phyloP scores from a whole-genome alignment of 1,140 invertebrate genomes.

The Lycorma delicatula region DNA sequence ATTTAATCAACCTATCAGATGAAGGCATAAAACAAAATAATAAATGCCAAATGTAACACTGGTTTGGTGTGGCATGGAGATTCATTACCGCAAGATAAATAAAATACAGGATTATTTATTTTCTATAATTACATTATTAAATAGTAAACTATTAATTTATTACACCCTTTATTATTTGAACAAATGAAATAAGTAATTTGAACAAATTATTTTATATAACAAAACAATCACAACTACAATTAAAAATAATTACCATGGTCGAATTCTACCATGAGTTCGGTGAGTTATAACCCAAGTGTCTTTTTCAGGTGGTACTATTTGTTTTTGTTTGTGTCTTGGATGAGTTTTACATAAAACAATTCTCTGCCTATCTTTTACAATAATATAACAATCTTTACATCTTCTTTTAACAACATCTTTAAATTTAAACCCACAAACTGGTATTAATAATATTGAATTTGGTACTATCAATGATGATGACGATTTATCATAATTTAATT shows the following conservation, averaged over 20 bases:
- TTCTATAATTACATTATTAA: no score
- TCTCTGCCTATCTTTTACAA: conserved; percentile 52
- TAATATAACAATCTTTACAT: conserved; percentile 66
- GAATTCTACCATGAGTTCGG: conserved; percentile 38
- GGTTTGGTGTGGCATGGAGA: no score
- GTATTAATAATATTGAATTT: neutral
- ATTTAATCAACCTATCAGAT: no score
- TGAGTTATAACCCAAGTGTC: conserved; percentile 63
- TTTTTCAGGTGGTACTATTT: conserved; percentile 49
- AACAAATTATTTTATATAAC: neutral
- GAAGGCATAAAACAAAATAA: no score
- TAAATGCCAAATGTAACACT: no score
- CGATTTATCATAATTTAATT: no score
- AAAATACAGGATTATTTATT: no score
- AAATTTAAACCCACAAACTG: conserved; percentile 45
- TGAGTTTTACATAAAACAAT: conserved; percentile 64
- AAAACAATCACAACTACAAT: neutral
- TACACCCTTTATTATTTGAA: no score
- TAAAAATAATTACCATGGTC: neutral
- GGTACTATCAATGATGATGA: no score
- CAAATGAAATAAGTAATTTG: no score
- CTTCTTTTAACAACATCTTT: conserved; percentile 48
- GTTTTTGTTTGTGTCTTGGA: conserved; percentile 68
- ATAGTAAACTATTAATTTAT: no score
- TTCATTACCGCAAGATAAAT: no score